Base-by-base conservation (phyloP, 2,888 invertebrate species). In the Trissonchulus sp. region DNA sequence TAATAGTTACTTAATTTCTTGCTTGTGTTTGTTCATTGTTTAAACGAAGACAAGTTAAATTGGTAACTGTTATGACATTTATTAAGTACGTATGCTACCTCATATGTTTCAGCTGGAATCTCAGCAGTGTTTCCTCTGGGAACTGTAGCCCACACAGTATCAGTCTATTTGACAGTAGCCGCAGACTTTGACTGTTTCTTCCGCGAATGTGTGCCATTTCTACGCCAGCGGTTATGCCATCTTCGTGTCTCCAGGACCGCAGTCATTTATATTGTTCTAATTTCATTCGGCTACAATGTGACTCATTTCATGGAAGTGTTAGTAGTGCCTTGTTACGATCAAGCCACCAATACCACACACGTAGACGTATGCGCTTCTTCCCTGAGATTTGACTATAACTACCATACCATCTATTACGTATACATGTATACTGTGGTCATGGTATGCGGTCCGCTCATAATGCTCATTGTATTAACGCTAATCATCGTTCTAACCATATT, bases 171-270 rank as follows among this genome's bases (percentile, higher is more conserved):
- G 74, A 84, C 83, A n/a, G 78, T 83, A 30, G 80, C 81, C 37
- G 83, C 83, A n/a, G 83, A 80, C 34, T 75, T 81, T 30, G 83
- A 83, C 77, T 83, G 83, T 75, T 83, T 83, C 78, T 80, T 79
- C 30, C 79, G 80, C 77, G 82, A 82, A 68, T 72, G 65, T 31
- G 15, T 74, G 3, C 63, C 3, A 2, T 72, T 77, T 36, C 75
- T 79, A 1, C 76, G 79, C 8, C 68, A 77, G 23, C 63, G 77
- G 30, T 76, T 81, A 37, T 78, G 77, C 1, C 77, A 78, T 33
- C 77, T 80, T 71, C 72, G 76, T 72, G 77, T 79, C 31, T 77
- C 79, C 2, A 74, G 77, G 38, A 73, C 74, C 37, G 65, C 77
- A 30, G 77, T 80, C 30, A 38, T 78, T 15, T 76, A 74, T 37